These are phyloP conservation scores for Sylvicola cinctus DNA, from an alignment of 2,888 invertebrate genomes.

Conservation along the genomic window DNA sequence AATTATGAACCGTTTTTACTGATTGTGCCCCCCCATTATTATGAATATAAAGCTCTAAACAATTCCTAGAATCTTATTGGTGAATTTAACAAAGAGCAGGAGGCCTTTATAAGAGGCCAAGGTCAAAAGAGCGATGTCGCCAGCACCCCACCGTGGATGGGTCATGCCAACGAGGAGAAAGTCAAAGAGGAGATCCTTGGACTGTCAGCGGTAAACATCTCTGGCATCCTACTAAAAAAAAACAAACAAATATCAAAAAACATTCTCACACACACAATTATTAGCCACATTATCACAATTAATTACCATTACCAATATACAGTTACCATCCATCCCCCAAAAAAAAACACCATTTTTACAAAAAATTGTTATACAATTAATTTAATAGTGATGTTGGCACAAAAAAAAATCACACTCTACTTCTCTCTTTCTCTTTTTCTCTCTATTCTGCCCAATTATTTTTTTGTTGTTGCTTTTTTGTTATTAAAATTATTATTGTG, in stretches of 20 bases:
- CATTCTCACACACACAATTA: too few relatives aligned
- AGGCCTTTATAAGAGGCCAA: constrained; percentile 83
- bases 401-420: too few relatives aligned
- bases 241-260: too few relatives aligned
- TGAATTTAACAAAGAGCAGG: constrained; percentile 93
- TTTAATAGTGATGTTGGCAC: too few relatives aligned
- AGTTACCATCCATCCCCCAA: too few relatives aligned
- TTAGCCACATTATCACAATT: too few relatives aligned
- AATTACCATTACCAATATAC: too few relatives aligned
- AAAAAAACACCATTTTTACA: too few relatives aligned
- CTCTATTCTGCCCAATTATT: too few relatives aligned
- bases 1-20: constrained; percentile 26
- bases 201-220: constrained; percentile 52
- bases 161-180: constrained; percentile 81
- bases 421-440: too few relatives aligned
- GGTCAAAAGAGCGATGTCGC: constrained; percentile 45
- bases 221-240: too few relatives aligned
- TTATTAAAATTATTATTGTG: not conserved
- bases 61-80: constrained; percentile 73
- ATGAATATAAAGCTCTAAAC: constrained; percentile 5
- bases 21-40: not conserved
- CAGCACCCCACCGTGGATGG: constrained; percentile 75
- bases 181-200: constrained; percentile 91
- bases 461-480: constrained; percentile 1
- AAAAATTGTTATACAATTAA: too few relatives aligned